These are phyloP conservation scores for Columba livia DNA, from an alignment of 2,113 vertebrate species.

Conservation along the genomic window DNA sequence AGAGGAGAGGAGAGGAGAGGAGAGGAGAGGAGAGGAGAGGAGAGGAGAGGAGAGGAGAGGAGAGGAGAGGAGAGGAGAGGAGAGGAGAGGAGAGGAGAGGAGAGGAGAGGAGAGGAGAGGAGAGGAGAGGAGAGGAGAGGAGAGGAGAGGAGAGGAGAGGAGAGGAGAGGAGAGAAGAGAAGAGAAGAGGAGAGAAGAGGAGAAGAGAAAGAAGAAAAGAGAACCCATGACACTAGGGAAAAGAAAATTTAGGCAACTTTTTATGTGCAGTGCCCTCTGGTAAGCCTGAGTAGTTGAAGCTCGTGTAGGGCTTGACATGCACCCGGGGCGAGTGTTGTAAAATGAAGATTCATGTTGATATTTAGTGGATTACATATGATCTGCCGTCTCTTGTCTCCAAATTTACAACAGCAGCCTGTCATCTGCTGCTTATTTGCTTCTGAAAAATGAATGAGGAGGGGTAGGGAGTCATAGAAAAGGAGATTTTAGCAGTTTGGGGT, in stretches of 20 bases:
- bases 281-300: neutral
- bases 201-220: neutral
- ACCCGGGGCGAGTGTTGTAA: neutral
- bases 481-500: neutral
- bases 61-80: too few species aligned
- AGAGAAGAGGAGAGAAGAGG: too few species aligned
- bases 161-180: too few species aligned
- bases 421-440: neutral
- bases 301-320: fast-evolving
- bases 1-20: too few species aligned
- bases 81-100: too few species aligned
- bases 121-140: too few species aligned
- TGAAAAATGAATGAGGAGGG: neutral
- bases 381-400: neutral
- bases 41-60: too few species aligned
- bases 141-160: too few species aligned
- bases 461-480: neutral
- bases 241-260: neutral
- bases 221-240: fast-evolving
- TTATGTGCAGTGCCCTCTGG: neutral
- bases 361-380: neutral
- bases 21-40: too few species aligned
- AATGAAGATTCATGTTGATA: neutral
- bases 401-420: neutral
- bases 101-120: too few species aligned